phyloP scores from a whole-genome alignment of 2,888 invertebrate species.

The Cybosia mesomella region DNA sequence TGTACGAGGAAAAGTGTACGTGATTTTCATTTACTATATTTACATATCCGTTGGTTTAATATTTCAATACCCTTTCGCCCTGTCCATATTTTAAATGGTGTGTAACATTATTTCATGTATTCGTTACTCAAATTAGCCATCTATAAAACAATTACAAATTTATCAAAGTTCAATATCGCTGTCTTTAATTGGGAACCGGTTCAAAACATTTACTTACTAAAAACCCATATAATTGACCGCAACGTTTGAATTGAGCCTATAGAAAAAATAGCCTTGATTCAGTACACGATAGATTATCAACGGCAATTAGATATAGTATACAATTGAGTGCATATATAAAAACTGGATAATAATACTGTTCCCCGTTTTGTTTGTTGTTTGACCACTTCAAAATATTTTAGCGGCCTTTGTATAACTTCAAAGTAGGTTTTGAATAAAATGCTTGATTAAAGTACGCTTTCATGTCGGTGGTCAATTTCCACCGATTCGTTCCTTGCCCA shows the following conservation, averaged over 20 bases:
- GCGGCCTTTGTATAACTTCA: conserved; percentile 22
- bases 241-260: conserved; percentile 53
- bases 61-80: conserved; percentile 17
- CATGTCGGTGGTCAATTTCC: conserved; percentile 42
- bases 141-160: conserved; percentile 52
- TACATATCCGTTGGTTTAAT: conserved; percentile 10
- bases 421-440: conserved; percentile 38
- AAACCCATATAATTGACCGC: conserved; percentile 52
- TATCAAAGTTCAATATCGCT: conserved; percentile 42
- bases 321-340: conserved; percentile 28
- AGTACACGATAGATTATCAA: conserved; percentile 44
- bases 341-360: conserved; percentile 29
- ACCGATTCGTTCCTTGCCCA: conserved; percentile 40
- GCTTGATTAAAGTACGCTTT: conserved; percentile 31
- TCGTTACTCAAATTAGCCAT: conserved; percentile 47
- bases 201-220: conserved; percentile 48
- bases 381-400: conserved; percentile 37
- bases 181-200: conserved; percentile 52
- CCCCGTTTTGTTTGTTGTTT: conserved; percentile 45
- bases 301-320: conserved; percentile 54
- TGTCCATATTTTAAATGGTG: conserved; percentile 38
- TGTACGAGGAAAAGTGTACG: background rate
- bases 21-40: conserved; percentile 4
- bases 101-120: conserved; percentile 39
- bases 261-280: conserved; percentile 48